A percentile compares a stretch with the other conserved stretches of the same genome.
phyloP scores from a whole-genome alignment of 1,140 invertebrate species.

The Phthorimaea operculella region DNA sequence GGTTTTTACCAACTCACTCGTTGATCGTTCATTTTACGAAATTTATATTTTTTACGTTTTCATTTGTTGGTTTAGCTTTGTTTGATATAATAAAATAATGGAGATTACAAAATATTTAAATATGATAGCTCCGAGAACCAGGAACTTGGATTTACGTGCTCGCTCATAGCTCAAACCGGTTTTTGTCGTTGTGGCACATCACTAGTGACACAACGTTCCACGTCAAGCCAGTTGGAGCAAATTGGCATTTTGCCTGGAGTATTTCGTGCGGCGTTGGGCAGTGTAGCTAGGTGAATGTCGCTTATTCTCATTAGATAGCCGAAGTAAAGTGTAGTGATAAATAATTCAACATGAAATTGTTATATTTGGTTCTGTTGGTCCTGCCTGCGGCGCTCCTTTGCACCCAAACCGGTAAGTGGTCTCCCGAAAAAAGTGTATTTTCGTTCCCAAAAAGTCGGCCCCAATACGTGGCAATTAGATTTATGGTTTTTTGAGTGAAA shows the following conservation, averaged over 20 bases:
- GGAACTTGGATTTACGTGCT: too few relatives aligned
- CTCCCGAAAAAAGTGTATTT: background rate
- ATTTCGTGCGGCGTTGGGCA: slow-evolving; percentile 35
- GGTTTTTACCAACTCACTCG: too few relatives aligned
- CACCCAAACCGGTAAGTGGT: slow-evolving; percentile 52
- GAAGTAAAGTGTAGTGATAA: slow-evolving; percentile 14
- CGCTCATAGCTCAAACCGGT: background rate
- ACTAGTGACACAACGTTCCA: slow-evolving; percentile 55
- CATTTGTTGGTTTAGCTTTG: too few relatives aligned
- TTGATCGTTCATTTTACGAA: too few relatives aligned
- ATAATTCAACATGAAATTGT: slow-evolving; percentile 51
- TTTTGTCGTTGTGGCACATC: slow-evolving; percentile 13
- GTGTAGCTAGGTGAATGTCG: slow-evolving; percentile 52
- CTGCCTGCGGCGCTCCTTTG: slow-evolving; percentile 55
- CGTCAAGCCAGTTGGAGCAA: slow-evolving; percentile 66
- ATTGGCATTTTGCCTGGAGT: slow-evolving; percentile 56
- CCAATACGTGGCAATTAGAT: slow-evolving; percentile 28
- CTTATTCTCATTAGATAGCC: slow-evolving; percentile 28
- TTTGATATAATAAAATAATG: too few relatives aligned
- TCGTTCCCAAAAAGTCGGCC: slow-evolving; percentile 3
- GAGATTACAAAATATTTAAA: too few relatives aligned
- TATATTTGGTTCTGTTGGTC: slow-evolving; percentile 52
- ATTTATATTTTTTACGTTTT: too few relatives aligned
- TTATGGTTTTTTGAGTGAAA: slow-evolving; percentile 27
- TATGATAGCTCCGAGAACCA: too few relatives aligned